Evolutionary conservation across 2,113 vertebrate genomes (phyloP), one percentile per base, ranked within the genome.

Genomic region (Rhynchopsitta pachyrhyncha): DNA sequence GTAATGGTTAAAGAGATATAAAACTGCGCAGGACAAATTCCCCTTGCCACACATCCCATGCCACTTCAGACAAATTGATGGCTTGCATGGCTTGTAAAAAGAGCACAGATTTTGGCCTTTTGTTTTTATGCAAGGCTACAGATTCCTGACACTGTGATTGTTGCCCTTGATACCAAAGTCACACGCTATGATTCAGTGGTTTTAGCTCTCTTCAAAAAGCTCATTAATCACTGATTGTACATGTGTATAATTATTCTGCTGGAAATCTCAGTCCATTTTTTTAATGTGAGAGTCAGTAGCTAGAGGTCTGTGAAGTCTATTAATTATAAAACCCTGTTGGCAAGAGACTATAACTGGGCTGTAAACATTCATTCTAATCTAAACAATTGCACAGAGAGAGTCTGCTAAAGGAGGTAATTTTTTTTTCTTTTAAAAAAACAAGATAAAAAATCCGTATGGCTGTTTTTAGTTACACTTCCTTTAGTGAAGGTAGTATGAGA

Each of bases 181-280:
- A 0, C 82, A 59, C 76, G 66, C 76, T 89, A 82, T 70, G 77
- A 89, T 84, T 87, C 90, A 91, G 33, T 75, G 55, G 31, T 37
- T 93, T 87, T 85, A 89, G n/a, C 13, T 91, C 37, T 88, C 47
- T 79, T 93, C 57, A 81, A 69, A 90, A 96, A 93, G 39, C 90
- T 93, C 62, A 66, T 83, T 93, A 93, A 94, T 90, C 76, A 84
- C 29, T 53, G 69, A 73, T 71, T 86, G 73, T 92, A 76, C 74
- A 76, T 41, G 19, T 88, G 39, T 92, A 91, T 86, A 95, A 94
- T 94, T 95, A 93, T 91, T 92, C 88, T 86, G 69, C 62, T 84
- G 57, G 69, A 96, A 94, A 92, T 90, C 47, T 95, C 88, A 79
- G 71, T 91, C 85, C 27, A 17, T 79, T 92, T 76, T 90, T 91